Base-by-base conservation (phyloP, 1,140 invertebrate species). In the Drosophila takahashii region DNA sequence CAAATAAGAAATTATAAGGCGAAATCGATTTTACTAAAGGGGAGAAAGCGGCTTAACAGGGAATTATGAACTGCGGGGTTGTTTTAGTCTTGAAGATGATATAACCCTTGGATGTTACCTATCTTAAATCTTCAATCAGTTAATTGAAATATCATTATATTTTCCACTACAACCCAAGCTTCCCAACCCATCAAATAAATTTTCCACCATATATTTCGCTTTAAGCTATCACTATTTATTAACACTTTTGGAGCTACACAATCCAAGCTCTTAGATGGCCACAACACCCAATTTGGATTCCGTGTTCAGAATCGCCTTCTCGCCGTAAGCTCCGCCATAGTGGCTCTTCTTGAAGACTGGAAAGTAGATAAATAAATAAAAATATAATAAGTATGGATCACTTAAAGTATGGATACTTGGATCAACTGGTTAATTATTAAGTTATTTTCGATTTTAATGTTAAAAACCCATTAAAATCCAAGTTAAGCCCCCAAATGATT, bases 171-270 rank as follows among this genome's bases (percentile, higher is more conserved):
- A 26, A 16, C 16, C 13, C 15, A 18, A 32, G 3, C 10, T 48
- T 39, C 16, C 59, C 32, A 18, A 39, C 29, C 60, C 22, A 62
- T 16, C 8, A 2, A 66, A 34, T 0, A 11, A 10, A 66, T 29
- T 32, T 34, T 29, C 10, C 34, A 22, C 16, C 13, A n/a, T 13
- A 5, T 42, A 4, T 27, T 70, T 72, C 26, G 56, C 42, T 51
- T 89, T 89, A 69, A 39, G 74, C 79, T 87, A 87, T 89, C 84
- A 87, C 83, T 87, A 69, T 87, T 87, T 87, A 87, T 87, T 87
- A 67, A 81, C 60, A 81, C 52, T 85, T 66, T 81, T 34, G 34
- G 26, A 52, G 45, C 70, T 65, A 34, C 27, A 37, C 34, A 75
- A 53, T 27, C n/a, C 8, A 44, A 29, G 66, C 51, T 59, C 27